Percentiles rank a stretch among this genome's conserved stretches.
phyloP scores from a whole-genome alignment of 2,888 invertebrate genomes.

The Orthosia incerta region DNA sequence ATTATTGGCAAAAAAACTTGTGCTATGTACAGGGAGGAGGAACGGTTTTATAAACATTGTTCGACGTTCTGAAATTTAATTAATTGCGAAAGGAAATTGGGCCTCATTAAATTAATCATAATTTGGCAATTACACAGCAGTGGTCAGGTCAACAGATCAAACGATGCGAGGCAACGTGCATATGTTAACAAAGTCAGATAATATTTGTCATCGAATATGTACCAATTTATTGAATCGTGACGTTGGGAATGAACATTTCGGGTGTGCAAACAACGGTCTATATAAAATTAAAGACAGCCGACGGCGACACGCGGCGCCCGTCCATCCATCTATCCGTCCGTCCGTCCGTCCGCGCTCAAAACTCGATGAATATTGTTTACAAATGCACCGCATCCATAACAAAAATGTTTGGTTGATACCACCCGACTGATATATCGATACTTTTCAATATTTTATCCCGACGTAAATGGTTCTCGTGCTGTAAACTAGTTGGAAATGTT shows the following conservation, averaged over 20 bases:
- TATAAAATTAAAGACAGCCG: slow-evolving; percentile 84
- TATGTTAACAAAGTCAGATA: slow-evolving; percentile 62
- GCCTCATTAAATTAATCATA: slow-evolving; percentile 47
- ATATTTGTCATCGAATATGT: slow-evolving; percentile 74
- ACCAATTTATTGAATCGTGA: slow-evolving; percentile 71
- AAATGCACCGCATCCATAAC: slow-evolving; percentile 83
- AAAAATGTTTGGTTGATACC: slow-evolving; percentile 79
- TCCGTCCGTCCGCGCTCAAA: slow-evolving; percentile 69
- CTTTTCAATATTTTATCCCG: slow-evolving; percentile 64
- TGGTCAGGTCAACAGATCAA: slow-evolving; percentile 55
- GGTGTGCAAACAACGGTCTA: slow-evolving; percentile 76
- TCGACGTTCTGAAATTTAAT: background rate
- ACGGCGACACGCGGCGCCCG: slow-evolving; percentile 67
- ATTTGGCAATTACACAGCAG: slow-evolving; percentile 44
- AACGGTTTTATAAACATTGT: background rate
- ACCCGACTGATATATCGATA: slow-evolving; percentile 71
- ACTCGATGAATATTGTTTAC: slow-evolving; percentile 82
- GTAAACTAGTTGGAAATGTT: slow-evolving; percentile 52
- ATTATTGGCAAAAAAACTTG: slow-evolving; percentile 38
- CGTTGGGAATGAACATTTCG: slow-evolving; percentile 73
- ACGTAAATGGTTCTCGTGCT: slow-evolving; percentile 57
- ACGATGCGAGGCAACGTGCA: slow-evolving; percentile 52
- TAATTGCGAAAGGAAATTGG: slow-evolving; percentile 28
- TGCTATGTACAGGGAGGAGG: background rate
- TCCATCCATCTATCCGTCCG: slow-evolving; percentile 58